phyloP scores from a whole-genome alignment of 2,797 vertebrate species.

The Fistularia tabacaria region DNA sequence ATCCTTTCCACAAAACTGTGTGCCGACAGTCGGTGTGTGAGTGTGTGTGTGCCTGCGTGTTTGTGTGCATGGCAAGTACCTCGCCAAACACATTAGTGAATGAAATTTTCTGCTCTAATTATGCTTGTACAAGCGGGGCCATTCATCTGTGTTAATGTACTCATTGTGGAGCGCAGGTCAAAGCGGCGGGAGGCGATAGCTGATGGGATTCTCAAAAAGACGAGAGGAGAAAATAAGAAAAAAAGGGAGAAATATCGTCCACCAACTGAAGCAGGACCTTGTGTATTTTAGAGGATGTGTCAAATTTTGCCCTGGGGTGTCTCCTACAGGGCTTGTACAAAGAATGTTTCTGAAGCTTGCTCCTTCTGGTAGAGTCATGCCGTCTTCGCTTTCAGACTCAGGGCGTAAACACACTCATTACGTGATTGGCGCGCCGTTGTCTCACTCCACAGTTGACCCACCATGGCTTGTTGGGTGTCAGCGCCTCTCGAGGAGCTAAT shows the following conservation, averaged over 20 bases:
- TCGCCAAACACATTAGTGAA: constrained; percentile 60
- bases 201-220: constrained; percentile 34
- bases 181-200: constrained; percentile 42
- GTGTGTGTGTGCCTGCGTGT: constrained; percentile 15
- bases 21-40: constrained; percentile 18
- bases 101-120: constrained; percentile 60
- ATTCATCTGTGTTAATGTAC: constrained; percentile 60
- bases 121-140: constrained; percentile 34
- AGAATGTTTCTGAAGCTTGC: too few relatives aligned
- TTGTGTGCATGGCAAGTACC: constrained; percentile 36
- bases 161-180: constrained; percentile 45
- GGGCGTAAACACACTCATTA: too few relatives aligned
- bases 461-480: too few relatives aligned
- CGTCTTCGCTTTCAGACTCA: too few relatives aligned
- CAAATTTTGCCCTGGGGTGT: too few relatives aligned
- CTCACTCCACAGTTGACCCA: too few relatives aligned
- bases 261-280: constrained; percentile 16
- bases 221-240: constrained; percentile 1
- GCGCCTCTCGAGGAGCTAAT: too few relatives aligned
- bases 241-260: constrained; percentile 3
- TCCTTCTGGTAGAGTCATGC: too few relatives aligned
- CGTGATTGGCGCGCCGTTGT: too few relatives aligned
- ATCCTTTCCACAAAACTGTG: constrained; percentile 39
- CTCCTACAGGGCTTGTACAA: too few relatives aligned
- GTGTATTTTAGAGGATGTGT: not conserved